Conservation (phyloP, 2,113 vertebrate genomes). For the Eptesicus fuscus region DNA sequence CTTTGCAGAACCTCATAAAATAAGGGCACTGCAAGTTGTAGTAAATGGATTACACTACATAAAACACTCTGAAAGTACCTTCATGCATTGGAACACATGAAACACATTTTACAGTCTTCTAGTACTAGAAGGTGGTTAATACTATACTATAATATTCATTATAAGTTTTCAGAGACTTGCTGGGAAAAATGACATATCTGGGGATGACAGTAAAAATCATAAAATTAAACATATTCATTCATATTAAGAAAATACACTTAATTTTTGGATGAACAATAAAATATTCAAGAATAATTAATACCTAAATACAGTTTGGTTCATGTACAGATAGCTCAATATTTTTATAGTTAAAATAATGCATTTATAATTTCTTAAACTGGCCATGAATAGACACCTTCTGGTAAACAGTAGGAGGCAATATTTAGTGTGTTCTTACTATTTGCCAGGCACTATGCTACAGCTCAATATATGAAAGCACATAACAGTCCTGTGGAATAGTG, state of each 20-base stretch:
- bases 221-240: background rate
- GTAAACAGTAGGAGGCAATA: background rate
- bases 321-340: background rate
- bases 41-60: constrained; percentile 53
- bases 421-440: background rate
- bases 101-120: constrained; percentile 21
- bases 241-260: background rate
- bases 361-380: background rate
- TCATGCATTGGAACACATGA: constrained; percentile 21
- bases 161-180: constrained; percentile 45
- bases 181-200: background rate
- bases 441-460: background rate
- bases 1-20: constrained; percentile 58
- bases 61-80: constrained; percentile 41
- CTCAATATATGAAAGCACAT: background rate
- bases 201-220: background rate
- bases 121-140: constrained; percentile 47
- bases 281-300: background rate
- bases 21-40: background rate
- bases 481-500: background rate
- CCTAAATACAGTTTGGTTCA: background rate
- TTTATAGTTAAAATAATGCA: background rate
- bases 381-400: background rate
- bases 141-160: constrained; percentile 26
- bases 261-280: background rate